Evolutionary conservation across 2,888 invertebrate species (phyloP), one percentile per base, ranked within the genome.

Genomic region (Stegana nigrithorax): DNA sequence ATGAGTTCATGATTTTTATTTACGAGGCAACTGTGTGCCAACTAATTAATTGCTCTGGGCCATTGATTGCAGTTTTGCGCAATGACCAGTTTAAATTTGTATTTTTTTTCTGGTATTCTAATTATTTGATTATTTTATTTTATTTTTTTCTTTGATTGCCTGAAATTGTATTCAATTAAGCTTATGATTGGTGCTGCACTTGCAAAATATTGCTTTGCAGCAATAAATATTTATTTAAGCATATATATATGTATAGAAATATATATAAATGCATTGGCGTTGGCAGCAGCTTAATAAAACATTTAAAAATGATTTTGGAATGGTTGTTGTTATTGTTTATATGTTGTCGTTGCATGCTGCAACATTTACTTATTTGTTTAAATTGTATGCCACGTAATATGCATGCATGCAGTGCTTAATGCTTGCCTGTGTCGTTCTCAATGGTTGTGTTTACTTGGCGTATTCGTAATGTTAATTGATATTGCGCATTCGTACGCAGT

Each of bases 1-100:
- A 32, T 55, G 53, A 55, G 53, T 57, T 57, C 26, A 57, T 57
- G 57, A 57, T 57, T 57, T 44, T 44, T 57, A 44, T 57, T 44
- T 44, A 26, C 14, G 29, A 23, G 27, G 62, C 61, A 65, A n/a
- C 6, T 42, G 23, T 17, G 57, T 21, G 10, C 26, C 61, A 55
- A 59, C 56, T 63, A 57, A 44, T 51, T 55, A 23, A 32, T 45
- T 36, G 32, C 61, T 39, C 7, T n/a, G 17, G 32, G 50, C n/a
- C 39, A 29, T 58, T 25, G 45, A 44, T 19, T 45, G 47, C 45
- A 27, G 32, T 29, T 14, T 14, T 42, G 42, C 25, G 42, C 39
- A 39, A 14, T 17, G 17, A 39, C 17, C n/a, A 39, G n/a, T 39
- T 39, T 39, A 10, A 39, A 39, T 39, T 29, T 29, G 51, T 27